Base-by-base conservation (phyloP, 2,888 invertebrate genomes). In the Drosophila subsilvestris region DNA sequence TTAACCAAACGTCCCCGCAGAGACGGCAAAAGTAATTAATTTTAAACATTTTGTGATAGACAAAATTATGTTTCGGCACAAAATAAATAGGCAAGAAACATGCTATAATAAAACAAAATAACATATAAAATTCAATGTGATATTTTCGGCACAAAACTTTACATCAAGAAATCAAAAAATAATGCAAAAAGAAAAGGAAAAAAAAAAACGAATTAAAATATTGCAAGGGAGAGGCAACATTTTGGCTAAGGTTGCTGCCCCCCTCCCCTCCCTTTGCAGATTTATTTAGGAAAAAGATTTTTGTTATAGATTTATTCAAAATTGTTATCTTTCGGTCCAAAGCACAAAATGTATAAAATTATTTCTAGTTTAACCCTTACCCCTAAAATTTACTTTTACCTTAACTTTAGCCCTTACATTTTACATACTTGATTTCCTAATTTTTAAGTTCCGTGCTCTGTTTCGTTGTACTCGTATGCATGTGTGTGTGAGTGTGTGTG, bases 41-140 rank as follows among this genome's bases (percentile, higher is more conserved):
- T 90, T 91, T 89, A 82, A 81, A 86, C 89, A 90, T 90, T 91
- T 91, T 90, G 91, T 91, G 91, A 91, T 91, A 89, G 79, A 79
- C 89, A 89, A 90, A 90, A 90, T 90, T 83, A 79, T 87, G 74
- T 78, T 86, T 90, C 88, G 86, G 81, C 82, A 79, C 78, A 74
- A 58, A 72, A 74, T 62, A 25, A 58, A 67, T 14, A 57, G 59
- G 42, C 22, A 65, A 68, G 49, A 58, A 58, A 59, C 44, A 60
- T 53, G 29, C 68, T 67, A 59, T 59, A 63, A 51, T 42, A 55
- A 17, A 61, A 59, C 29, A 53, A 63, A 60, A 57, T 61, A 60
- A 54, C 44, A 76, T 49, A 75, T 69, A 77, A 77, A 83, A 84
- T 74, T 86, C 77, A 78, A 88, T 89, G 89, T 89, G 89, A 89